phyloP scores from a whole-genome alignment of 2,113 vertebrate species.

The Pontoporia blainvillei region DNA sequence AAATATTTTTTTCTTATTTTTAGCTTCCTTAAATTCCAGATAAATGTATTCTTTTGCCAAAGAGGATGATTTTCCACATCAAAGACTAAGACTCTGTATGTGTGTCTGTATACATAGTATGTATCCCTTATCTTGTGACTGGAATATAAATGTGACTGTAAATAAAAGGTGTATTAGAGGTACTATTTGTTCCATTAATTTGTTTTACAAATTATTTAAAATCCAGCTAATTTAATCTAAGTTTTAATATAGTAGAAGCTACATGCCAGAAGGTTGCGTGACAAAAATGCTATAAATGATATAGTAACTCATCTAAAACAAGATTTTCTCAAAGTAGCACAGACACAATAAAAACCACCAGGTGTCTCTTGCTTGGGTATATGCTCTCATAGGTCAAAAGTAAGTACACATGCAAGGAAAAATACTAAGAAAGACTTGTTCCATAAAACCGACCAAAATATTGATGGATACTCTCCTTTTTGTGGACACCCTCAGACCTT shows the following conservation, averaged over 20 bases:
- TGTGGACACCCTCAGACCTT: neutral
- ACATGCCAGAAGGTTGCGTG: neutral
- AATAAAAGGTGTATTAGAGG: neutral
- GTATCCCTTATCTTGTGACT: neutral
- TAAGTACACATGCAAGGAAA: neutral
- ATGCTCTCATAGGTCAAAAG: neutral
- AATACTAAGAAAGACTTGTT: neutral
- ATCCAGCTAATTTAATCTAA: neutral
- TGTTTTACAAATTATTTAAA: neutral
- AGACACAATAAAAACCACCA: neutral
- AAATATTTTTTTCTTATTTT: conserved; percentile 46
- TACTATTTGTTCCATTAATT: neutral
- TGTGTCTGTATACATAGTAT: neutral
- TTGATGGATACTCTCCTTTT: neutral
- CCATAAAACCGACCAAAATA: conserved; percentile 29
- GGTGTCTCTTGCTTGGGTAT: conserved; percentile 27
- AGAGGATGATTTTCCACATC: neutral
- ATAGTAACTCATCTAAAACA: neutral
- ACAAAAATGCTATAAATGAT: neutral
- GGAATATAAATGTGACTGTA: neutral
- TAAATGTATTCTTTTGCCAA: neutral
- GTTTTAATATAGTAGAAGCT: neutral
- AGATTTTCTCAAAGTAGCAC: neutral
- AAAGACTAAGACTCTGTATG: neutral
- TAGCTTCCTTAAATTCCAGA: conserved; percentile 10